These are phyloP conservation scores for Pyrgus malvae DNA, from an alignment of 2,888 invertebrate genomes.

Conservation along the genomic window DNA sequence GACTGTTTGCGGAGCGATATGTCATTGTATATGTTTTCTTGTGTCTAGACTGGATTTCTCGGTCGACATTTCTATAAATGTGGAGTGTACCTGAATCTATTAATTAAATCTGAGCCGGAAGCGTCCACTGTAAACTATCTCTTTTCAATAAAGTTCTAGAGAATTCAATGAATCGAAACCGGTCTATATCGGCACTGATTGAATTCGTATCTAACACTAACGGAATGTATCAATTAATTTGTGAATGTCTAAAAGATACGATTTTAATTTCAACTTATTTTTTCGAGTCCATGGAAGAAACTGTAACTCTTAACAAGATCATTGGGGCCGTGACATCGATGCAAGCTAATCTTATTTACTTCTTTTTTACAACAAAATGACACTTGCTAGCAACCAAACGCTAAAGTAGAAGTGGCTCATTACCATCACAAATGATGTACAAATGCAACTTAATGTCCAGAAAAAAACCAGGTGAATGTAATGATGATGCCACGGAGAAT, in stretches of 20 bases:
- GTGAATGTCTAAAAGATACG: conserved; percentile 20
- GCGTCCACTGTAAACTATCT: neutral
- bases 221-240: conserved; percentile 22
- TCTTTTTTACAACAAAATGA: conserved; percentile 3
- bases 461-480: neutral
- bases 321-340: conserved; percentile 7
- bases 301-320: conserved; percentile 15
- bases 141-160: conserved; percentile 16
- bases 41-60: neutral
- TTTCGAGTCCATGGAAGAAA: conserved; percentile 1
- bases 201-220: conserved; percentile 21
- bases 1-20: conserved; percentile 6
- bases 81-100: too few species aligned
- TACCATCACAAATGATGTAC: conserved; percentile 9
- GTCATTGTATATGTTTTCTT: conserved; percentile 8
- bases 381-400: conserved; percentile 5
- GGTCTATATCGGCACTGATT: conserved; percentile 29
- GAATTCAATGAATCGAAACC: conserved; percentile 29
- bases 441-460: neutral
- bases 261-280: conserved; percentile 5
- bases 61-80: conserved; percentile 3
- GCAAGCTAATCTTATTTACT: conserved; percentile 17
- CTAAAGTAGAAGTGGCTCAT: conserved; percentile 16
- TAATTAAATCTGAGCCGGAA: neutral
- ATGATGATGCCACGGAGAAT: conserved; percentile 4